Conservation (phyloP, 2,797 vertebrate species). For the Arnoldichthys spilopterus region DNA sequence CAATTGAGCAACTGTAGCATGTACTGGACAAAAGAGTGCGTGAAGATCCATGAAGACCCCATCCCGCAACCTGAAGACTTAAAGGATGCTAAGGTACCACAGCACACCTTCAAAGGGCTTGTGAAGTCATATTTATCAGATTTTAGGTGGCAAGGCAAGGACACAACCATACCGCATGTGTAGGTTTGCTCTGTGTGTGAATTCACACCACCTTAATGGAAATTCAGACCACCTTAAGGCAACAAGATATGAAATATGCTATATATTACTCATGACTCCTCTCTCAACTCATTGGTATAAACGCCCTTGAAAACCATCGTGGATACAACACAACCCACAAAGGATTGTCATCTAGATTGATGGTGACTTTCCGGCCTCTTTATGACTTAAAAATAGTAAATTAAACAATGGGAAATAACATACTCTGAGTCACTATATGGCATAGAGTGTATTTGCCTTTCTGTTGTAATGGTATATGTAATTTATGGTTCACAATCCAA, state of each 20-base stretch:
- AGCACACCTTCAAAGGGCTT: too few relatives aligned
- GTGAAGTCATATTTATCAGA: too few relatives aligned
- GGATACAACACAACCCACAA: background rate
- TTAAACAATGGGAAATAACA: conserved; percentile 3
- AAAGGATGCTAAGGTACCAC: too few relatives aligned
- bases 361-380: conserved; percentile 7
- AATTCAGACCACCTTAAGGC: background rate
- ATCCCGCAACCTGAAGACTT: too few relatives aligned
- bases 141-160: too few relatives aligned
- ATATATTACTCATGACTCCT: background rate
- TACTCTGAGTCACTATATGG: background rate
- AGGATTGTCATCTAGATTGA: background rate
- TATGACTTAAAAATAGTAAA: background rate
- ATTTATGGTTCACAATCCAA: conserved; percentile 15
- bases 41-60: too few relatives aligned
- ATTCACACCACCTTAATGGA: background rate
- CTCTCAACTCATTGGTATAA: background rate
- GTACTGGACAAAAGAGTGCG: too few relatives aligned
- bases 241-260: background rate
- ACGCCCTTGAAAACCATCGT: background rate
- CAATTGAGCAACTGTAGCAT: too few relatives aligned
- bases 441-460: background rate
- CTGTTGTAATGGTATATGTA: background rate
- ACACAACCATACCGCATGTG: too few relatives aligned
- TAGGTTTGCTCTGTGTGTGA: too few relatives aligned